Conservation (phyloP, 2,113 vertebrate genomes). For the Globicephala melas region DNA sequence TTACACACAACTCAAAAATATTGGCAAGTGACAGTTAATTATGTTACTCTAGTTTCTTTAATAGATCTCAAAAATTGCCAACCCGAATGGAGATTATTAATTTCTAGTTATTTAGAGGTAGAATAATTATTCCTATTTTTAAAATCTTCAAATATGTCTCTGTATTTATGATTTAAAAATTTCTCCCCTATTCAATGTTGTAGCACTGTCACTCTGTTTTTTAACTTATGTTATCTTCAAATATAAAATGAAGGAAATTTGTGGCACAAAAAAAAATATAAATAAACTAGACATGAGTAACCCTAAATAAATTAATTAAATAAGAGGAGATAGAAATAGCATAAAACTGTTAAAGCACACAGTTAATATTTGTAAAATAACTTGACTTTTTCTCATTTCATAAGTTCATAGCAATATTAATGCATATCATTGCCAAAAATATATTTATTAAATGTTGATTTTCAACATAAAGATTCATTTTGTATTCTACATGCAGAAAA, state of each 20-base stretch:
- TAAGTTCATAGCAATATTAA: not conserved
- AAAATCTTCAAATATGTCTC: not conserved
- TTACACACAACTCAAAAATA: slow-evolving; percentile 79
- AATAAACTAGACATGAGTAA: slow-evolving; percentile 30
- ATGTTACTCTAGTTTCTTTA: slow-evolving; percentile 55
- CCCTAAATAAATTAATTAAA: not conserved
- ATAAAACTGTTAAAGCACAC: not conserved
- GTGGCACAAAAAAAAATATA: not conserved
- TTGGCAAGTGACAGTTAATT: slow-evolving; percentile 78
- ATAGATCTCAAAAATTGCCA: slow-evolving; percentile 22
- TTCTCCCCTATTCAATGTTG: not conserved
- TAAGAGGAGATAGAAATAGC: not conserved
- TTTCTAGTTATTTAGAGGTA: slow-evolving; percentile 36
- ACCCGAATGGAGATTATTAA: slow-evolving; percentile 7
- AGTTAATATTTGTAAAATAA: not conserved
- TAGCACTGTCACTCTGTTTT: not conserved
- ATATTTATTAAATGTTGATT: not conserved
- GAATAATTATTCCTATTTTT: not conserved
- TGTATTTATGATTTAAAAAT: slow-evolving; percentile 1
- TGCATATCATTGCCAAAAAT: not conserved
- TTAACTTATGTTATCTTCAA: slow-evolving; percentile 39
- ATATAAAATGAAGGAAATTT: slow-evolving; percentile 51
- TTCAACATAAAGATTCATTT: slow-evolving; percentile 34
- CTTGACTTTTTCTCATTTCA: not conserved
- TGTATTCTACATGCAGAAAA: not conserved